Base-by-base conservation (phyloP, 1,140 invertebrate genomes). In the Drosophila melanogaster region DNA sequence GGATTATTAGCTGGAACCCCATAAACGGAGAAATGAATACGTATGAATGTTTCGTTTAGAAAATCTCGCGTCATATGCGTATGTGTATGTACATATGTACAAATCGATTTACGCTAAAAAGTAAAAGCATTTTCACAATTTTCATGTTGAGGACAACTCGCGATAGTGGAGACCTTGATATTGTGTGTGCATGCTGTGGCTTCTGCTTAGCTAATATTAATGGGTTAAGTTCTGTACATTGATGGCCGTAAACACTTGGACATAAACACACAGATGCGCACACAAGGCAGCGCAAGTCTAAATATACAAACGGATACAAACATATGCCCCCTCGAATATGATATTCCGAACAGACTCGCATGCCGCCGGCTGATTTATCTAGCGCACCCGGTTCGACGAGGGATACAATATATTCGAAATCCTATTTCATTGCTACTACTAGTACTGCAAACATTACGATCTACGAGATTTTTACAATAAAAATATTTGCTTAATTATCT, bases 401-500 rank as follows among this genome's bases (percentile, higher is more conserved):
- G 56, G 53, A 55, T 56, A 66, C 43, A 33, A 64, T 73, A 64
- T 73, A 73, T 75, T 77, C 33, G 33, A 84, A 84, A 80, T 62
- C 44, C 77, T 77, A 86, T 83, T 76, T 76, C 72, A 79, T 78
- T 74, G 79, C 79, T 73, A 81, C 38, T 62, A 71, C 38, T 59
- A 72, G 56, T 57, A 54, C 57, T 14, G 24, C 30, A 51, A 47
- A 77, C 55, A 71, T 76, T 76, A 76, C 44, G 59, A 43, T 49
- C 69, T 76, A 70, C 47, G 61, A 57, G 46, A 47, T 76, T 67
- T 67, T 75, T 79, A 87, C 81, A 87, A 87, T 84, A 71, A 84
- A 86, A 73, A 58, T 87, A 79, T 77, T 62, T 6, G 72, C 79
- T 84, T 89, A 80, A 87, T 89, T 81, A 84, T 81, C 69, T 81